A percentile compares a stretch with the other conserved stretches of the same genome.
Conservation (phyloP, 1,140 invertebrate genomes). For the Ostrea denselamellosa region DNA sequence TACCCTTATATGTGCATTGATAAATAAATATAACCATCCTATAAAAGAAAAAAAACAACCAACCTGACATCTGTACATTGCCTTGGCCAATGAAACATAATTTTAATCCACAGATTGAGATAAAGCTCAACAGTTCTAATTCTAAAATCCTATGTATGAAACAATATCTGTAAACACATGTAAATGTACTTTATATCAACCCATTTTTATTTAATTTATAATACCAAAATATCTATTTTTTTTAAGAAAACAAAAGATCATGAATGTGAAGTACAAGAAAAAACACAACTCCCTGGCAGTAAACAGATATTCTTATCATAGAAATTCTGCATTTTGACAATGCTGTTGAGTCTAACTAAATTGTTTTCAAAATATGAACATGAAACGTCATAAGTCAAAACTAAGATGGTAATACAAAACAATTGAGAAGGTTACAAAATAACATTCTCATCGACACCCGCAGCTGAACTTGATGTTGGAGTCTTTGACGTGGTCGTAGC, state of each 20-base stretch:
- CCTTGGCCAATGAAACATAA: not conserved
- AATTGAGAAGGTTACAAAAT: not conserved
- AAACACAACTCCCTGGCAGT: not conserved
- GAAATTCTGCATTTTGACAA: not conserved
- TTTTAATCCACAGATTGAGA: not conserved
- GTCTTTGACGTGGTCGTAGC: constrained; percentile 68
- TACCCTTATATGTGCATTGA: not conserved
- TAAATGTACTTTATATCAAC: not conserved
- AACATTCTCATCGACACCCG: constrained; percentile 62
- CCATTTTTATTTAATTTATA: not conserved
- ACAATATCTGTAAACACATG: not conserved
- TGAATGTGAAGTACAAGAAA: not conserved
- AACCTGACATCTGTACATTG: not conserved
- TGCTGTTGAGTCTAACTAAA: not conserved
- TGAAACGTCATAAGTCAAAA: not conserved
- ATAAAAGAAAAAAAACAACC: not conserved
- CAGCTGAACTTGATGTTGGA: constrained; percentile 73
- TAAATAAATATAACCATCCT: constrained; percentile 9
- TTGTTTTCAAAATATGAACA: not conserved
- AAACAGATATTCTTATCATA: not conserved
- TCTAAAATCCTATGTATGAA: not conserved
- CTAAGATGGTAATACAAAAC: not conserved
- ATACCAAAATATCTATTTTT: not conserved
- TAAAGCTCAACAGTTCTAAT: not conserved
- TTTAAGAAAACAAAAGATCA: not conserved